Conservation (phyloP, 2,797 vertebrate genomes). For the Sandelia bainsii region DNA sequence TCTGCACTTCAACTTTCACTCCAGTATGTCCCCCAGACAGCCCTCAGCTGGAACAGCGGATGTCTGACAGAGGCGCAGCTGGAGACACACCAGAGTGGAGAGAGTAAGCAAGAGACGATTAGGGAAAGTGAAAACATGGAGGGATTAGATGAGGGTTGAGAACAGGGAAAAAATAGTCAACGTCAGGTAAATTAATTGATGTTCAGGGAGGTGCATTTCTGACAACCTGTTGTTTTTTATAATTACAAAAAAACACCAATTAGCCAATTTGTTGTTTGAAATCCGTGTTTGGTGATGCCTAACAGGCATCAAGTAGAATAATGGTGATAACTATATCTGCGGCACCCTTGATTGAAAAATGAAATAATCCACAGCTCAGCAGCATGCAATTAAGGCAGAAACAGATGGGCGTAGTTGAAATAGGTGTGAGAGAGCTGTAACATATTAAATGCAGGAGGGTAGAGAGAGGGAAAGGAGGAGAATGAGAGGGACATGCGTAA, state of each 20-base stretch:
- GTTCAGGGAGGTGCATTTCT: neutral
- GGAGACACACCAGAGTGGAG: slow-evolving; percentile 21
- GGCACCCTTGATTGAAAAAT: slow-evolving; percentile 67
- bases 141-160: neutral
- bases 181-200: slow-evolving; percentile 5
- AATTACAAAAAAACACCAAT: slow-evolving; percentile 17
- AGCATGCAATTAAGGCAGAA: slow-evolving; percentile 58
- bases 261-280: slow-evolving; percentile 41
- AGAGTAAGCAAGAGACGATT: neutral
- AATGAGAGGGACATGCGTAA: slow-evolving; percentile 19
- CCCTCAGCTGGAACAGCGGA: slow-evolving; percentile 38
- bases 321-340: slow-evolving; percentile 71
- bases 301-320: slow-evolving; percentile 49
- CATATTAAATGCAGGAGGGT: slow-evolving; percentile 3
- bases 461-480: neutral
- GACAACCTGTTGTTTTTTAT: neutral
- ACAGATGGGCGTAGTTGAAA: slow-evolving; percentile 62
- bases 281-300: slow-evolving; percentile 45
- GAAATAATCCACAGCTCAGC: slow-evolving; percentile 60
- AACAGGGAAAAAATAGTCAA: too few relatives aligned
- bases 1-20: slow-evolving; percentile 29
- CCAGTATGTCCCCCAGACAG: slow-evolving; percentile 28
- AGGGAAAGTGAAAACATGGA: slow-evolving; percentile 12
- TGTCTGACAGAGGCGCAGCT: slow-evolving; percentile 48
- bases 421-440: slow-evolving; percentile 35